These are phyloP conservation scores for Nomia melanderi DNA, from an alignment of 1,140 invertebrate species.

Conservation along the genomic window DNA sequence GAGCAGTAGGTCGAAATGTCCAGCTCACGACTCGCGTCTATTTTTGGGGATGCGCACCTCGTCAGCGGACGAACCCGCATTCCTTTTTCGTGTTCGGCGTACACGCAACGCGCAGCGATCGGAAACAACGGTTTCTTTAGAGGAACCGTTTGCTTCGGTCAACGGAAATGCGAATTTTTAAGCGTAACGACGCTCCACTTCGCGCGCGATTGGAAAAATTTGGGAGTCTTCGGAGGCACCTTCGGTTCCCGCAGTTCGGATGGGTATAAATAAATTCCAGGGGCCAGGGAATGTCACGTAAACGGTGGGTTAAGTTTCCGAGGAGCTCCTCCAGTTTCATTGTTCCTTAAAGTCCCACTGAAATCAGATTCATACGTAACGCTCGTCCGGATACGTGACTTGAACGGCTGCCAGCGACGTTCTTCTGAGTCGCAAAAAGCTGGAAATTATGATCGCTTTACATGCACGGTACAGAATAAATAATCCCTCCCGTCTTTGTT, in stretches of 20 bases:
- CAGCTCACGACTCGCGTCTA: constrained; percentile 76
- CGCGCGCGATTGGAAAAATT: not conserved
- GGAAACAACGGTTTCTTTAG: not conserved
- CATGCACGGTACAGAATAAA: constrained; percentile 4
- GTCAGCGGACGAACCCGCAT: constrained; percentile 69
- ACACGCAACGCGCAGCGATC: constrained; percentile 1
- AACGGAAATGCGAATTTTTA: not conserved
- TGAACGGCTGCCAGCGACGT: constrained; percentile 54
- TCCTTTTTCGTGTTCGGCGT: constrained; percentile 64
- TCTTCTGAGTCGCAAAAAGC: constrained; percentile 33
- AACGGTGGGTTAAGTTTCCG: constrained; percentile 24
- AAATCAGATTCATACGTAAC: constrained; percentile 48
- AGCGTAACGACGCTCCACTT: not conserved
- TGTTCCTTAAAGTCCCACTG: constrained; percentile 28
- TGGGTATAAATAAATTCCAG: no score
- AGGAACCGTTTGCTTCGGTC: not conserved
- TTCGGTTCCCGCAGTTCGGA: not conserved
- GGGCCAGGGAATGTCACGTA: not conserved
- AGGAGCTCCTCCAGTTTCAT: constrained; percentile 44
- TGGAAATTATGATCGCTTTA: constrained; percentile 43
- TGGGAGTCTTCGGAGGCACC: no score
- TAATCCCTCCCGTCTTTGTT: not conserved
- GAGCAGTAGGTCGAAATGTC: constrained; percentile 76
- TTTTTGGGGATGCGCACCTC: constrained; percentile 74
- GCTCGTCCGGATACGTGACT: constrained; percentile 39